These are phyloP conservation scores for Garrulus glandarius DNA, from an alignment of 2,797 vertebrate species.

Conservation along the genomic window DNA sequence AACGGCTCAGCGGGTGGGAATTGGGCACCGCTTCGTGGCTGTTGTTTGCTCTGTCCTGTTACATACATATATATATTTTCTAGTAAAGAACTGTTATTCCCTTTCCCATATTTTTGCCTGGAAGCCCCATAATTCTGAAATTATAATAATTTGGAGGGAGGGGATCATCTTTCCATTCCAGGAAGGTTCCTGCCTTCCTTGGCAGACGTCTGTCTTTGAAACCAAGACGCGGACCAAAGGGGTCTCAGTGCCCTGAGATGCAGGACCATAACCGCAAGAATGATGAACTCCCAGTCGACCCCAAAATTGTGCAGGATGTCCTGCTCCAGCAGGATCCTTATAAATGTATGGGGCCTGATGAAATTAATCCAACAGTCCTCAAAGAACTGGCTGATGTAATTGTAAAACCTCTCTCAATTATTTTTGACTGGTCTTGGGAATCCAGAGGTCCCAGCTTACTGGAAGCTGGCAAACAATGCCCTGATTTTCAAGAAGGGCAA, in stretches of 20 bases:
- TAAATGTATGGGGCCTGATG: not conserved
- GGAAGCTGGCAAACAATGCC: not conserved
- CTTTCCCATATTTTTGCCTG: not conserved
- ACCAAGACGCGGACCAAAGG: not conserved
- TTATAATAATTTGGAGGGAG: not conserved
- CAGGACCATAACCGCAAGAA: not conserved
- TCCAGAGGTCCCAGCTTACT: no score
- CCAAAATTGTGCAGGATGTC: not conserved
- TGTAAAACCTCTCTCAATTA: not conserved
- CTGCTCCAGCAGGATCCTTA: not conserved
- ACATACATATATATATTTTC: not conserved
- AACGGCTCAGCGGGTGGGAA: fast-evolving
- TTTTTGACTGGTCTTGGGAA: not conserved
- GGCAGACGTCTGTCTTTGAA: not conserved
- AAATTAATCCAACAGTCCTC: not conserved
- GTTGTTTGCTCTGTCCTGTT: not conserved
- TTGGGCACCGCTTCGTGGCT: not conserved
- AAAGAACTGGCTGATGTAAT: not conserved
- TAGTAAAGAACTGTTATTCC: not conserved
- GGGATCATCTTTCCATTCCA: not conserved
- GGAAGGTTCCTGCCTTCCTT: not conserved
- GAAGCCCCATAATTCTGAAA: not conserved
- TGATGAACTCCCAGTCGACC: not conserved
- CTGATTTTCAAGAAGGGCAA: not conserved
- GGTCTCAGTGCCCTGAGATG: not conserved